A percentile compares a stretch with the other conserved stretches of the same genome.
phyloP scores from a whole-genome alignment of 2,797 vertebrate genomes.

The Spinus olivaceus region DNA sequence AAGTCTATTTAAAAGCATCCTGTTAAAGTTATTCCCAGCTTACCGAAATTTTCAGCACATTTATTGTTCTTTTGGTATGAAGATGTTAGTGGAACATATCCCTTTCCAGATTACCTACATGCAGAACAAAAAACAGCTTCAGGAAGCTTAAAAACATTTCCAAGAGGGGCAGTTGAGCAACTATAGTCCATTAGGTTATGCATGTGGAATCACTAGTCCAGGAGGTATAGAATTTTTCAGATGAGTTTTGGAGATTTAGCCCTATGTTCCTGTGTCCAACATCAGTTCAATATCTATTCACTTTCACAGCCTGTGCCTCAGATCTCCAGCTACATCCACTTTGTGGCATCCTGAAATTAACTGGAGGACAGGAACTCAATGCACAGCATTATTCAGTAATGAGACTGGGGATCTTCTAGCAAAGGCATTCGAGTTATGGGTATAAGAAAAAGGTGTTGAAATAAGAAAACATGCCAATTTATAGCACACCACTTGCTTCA shows the following conservation, averaged over 20 bases:
- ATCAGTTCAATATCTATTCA: not conserved
- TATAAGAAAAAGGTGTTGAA: not conserved
- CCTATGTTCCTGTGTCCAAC: not conserved
- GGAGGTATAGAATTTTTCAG: not conserved
- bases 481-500: not conserved
- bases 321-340: not conserved
- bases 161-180: not conserved
- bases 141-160: not conserved
- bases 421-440: not conserved
- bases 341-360: not conserved
- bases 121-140: not conserved
- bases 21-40: not conserved
- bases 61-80: not conserved
- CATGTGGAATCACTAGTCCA: not conserved
- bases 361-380: not conserved
- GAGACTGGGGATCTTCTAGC: not conserved
- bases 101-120: not conserved
- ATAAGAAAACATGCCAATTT: not conserved
- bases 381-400: not conserved
- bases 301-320: not conserved
- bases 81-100: not conserved
- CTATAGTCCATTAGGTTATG: not conserved
- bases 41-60: not conserved
- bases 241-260: not conserved
- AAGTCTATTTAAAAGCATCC: not conserved